Base-by-base conservation (phyloP, 2,888 invertebrate species). In the Idaea straminata region DNA sequence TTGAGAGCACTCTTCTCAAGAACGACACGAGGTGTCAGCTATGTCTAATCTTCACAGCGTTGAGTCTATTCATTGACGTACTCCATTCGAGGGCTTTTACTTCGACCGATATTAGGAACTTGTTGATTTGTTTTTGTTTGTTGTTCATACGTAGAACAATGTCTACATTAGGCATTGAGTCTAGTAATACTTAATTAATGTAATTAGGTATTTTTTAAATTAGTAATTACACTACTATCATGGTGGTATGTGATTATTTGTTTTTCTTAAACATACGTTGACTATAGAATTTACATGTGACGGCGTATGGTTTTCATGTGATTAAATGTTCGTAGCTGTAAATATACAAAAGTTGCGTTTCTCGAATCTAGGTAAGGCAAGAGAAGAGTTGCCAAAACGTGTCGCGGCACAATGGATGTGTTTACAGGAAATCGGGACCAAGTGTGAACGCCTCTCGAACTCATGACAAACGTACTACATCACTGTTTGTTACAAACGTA, bases 1-100 rank as follows among this genome's bases (percentile, higher is more conserved):
- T 64, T 68, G 77, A 83, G 82, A 80, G 83, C 79, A 78, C 86
- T 88, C 78, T 88, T 87, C 86, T 91, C 88, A 77, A 91, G 91
- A 76, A 84, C 83, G 79, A 79, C 82, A 77, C 80, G 80, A 87
- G 85, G 85, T 89, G 89, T 86, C 89, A 85, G 83, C 83, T 83
- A 83, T 83, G 85, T 86, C 87, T 91, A 89, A 91, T 89, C 88
- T 87, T 81, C 78, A 76, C 80, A 77, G 79, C 83, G 84, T 86
- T 82, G 80, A 81, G 81, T 82, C 81, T 80, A 83, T 82, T 82
- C 80, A 83, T 80, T 81, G 82, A 83, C 82, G 79, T 77, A 79
- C 80, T 81, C 77, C 74, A 76, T 74, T 78, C 70, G 58, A 69
- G 69, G 65, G 66, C 65, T 67, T 71, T 62, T 63, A 13, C 59